Evolutionary conservation across 2,888 invertebrate genomes (phyloP).

Genomic region (Mesochorus sp.): DNA sequence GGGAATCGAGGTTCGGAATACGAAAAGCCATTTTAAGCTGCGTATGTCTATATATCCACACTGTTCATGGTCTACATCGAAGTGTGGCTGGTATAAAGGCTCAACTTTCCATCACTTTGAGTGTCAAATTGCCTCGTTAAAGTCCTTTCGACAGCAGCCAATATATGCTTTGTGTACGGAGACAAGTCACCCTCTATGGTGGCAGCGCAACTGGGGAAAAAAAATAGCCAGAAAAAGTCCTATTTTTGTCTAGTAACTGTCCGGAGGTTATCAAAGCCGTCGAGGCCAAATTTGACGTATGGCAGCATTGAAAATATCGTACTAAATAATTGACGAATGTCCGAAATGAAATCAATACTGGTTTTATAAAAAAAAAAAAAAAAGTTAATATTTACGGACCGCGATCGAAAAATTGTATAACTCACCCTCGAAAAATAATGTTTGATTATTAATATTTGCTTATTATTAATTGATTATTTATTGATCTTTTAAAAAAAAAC

Average conservation of each 20-base stretch:
- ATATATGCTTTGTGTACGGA: neutral
- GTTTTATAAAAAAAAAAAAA: no score
- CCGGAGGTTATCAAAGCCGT: constrained; percentile 44
- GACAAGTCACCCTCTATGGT: constrained; percentile 6
- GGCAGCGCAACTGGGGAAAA: constrained; percentile 25
- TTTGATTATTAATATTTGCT: no score
- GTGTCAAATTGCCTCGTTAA: neutral
- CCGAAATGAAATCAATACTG: no score
- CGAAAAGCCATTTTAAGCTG: constrained; percentile 65
- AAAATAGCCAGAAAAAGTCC: constrained; percentile 42
- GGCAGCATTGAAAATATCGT: no score
- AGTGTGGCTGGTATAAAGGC: no score
- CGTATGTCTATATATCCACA: neutral
- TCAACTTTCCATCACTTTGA: neutral
- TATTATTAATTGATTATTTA: no score
- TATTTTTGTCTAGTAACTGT: constrained; percentile 56
- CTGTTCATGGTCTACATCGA: constrained; percentile 1
- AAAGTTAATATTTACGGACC: no score
- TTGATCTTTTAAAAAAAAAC: no score
- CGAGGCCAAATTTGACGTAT: neutral
- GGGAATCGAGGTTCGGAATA: constrained; percentile 61
- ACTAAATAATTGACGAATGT: no score
- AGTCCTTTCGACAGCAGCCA: neutral
- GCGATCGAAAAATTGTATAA: no score
- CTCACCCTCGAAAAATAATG: no score